These are phyloP conservation scores for Florisuga fusca DNA, from an alignment of 2,797 vertebrate genomes.

Conservation along the genomic window DNA sequence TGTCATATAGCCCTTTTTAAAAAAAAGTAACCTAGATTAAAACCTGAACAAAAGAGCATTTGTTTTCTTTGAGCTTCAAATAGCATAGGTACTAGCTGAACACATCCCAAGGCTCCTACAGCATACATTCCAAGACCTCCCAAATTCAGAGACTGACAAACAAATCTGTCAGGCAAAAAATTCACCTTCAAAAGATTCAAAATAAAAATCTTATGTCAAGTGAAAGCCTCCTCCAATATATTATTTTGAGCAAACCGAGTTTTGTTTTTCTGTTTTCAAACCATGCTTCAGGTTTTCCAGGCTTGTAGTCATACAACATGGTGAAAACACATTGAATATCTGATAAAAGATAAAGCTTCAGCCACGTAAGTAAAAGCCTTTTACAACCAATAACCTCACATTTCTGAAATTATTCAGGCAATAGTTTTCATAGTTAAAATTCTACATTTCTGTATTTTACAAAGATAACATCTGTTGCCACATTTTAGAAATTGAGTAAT, in stretches of 20 bases:
- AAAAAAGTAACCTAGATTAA: slow-evolving; percentile 6
- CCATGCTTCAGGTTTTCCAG: not conserved
- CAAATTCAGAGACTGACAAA: not conserved
- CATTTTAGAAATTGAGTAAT: not conserved
- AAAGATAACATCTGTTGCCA: not conserved
- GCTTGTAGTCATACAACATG: not conserved
- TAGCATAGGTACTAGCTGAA: not conserved
- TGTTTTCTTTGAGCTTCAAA: slow-evolving; percentile 5
- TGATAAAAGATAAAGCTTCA: not conserved
- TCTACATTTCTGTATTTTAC: not conserved
- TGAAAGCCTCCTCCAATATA: not conserved
- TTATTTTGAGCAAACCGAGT: not conserved
- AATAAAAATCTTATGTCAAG: not conserved
- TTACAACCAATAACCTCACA: not conserved
- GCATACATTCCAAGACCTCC: not conserved
- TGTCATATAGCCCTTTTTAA: not conserved
- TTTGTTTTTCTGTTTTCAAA: not conserved
- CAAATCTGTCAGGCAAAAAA: not conserved
- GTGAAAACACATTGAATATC: not conserved
- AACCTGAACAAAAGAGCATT: not conserved
- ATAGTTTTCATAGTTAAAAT: not conserved
- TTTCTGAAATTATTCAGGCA: not conserved
- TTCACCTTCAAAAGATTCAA: not conserved
- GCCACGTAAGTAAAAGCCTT: not conserved
- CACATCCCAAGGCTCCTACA: not conserved